A percentile compares a stretch with the other conserved stretches of the same genome.
These are phyloP conservation scores for Leptura quadrifasciata DNA, from an alignment of 2,888 invertebrate genomes.

Conservation along the genomic window DNA sequence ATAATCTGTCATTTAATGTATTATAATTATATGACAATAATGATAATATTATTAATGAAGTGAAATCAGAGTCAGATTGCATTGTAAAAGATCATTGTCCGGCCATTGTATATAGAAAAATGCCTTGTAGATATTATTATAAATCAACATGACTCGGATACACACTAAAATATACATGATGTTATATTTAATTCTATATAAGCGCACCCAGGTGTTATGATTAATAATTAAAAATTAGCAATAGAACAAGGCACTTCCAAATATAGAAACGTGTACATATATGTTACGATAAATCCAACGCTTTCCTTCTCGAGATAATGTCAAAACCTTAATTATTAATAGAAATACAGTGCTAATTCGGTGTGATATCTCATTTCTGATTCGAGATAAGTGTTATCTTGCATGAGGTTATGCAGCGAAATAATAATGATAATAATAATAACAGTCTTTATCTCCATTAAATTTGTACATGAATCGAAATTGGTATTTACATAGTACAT, in stretches of 20 bases:
- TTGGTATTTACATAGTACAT: too few species aligned
- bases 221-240: slow-evolving; percentile 6
- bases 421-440: too few species aligned
- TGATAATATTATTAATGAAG: slow-evolving; percentile 28
- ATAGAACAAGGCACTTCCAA: not conserved
- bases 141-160: slow-evolving; percentile 14
- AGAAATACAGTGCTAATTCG: not conserved
- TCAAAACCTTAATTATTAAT: not conserved
- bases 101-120: slow-evolving; percentile 27
- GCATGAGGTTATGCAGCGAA: too few species aligned
- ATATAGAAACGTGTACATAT: not conserved
- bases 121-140: slow-evolving; percentile 14
- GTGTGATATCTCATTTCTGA: not conserved
- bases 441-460: too few species aligned
- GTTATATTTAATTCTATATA: slow-evolving; percentile 7
- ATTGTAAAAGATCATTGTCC: slow-evolving; percentile 32
- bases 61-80: slow-evolving; percentile 26
- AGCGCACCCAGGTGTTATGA: slow-evolving; percentile 7
- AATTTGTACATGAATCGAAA: too few species aligned
- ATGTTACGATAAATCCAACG: not conserved
- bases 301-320: not conserved
- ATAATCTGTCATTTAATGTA: slow-evolving; percentile 18
- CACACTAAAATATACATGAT: slow-evolving; percentile 12
- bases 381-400: too few species aligned
- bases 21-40: slow-evolving; percentile 29